Base-by-base conservation (phyloP, 2,113 vertebrate genomes). In the Hippocampus abdominalis region DNA sequence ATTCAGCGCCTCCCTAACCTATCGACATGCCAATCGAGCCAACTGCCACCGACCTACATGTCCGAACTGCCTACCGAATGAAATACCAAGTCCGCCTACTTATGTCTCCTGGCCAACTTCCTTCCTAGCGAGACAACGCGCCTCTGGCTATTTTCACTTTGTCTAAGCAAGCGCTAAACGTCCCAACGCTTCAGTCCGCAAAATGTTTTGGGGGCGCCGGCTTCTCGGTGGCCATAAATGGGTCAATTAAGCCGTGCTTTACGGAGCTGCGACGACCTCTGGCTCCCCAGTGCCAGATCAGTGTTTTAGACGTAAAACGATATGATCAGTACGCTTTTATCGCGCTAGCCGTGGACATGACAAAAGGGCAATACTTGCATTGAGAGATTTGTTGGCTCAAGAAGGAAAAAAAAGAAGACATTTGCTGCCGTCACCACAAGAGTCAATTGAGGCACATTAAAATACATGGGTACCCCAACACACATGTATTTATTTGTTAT, bases 161-260 rank as follows among this genome's bases (percentile, higher is more conserved):
- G 25, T 29, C 12, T 6, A 29, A 20, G 6, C 1, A 63, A 23
- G 11, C 21, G 3, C n/a, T n/a, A 40, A 20, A n/a, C 15, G 61
- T 32, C 10, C 3, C 39, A 2, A 42, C n/a, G n/a, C 61, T 40
- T 63, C 18, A n/a, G 36, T 64, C 40, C 40, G 8, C 21, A 9
- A 18, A 29, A 23, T 29, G 25, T 29, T 16, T 64, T 44, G 2
- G 62, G 40, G 62, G 40, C 62, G 12, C 62, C n/a, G 4, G 4
- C 39, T 42, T 39, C 21, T 23, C 40, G 5, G 21, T 25, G 62
- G 11, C 62, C 42, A 64, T 64, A 46, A 64, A 64, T 64, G 21
- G 40, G 62, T 46, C 23, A 64, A 64, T 64, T 44, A 64, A 64
- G n/a, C 39, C 3, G 12, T 42, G 40, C 46, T 64, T 64, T 64